Base-by-base conservation (phyloP, 92 coral and sea anemone species). In the Chrysogorgia sp. region DNA sequence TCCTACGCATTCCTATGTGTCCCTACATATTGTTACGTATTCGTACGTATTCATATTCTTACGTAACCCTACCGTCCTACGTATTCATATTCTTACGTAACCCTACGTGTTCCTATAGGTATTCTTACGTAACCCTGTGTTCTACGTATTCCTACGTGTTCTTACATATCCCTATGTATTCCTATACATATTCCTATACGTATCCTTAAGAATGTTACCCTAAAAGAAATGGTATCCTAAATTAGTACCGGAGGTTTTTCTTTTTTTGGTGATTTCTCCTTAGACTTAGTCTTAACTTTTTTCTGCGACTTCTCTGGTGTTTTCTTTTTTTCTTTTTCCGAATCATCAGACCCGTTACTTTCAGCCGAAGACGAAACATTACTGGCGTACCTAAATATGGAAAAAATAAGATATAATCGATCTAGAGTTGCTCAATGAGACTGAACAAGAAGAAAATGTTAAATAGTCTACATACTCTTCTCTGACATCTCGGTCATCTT, bases 221-320 rank as follows among this genome's bases (percentile, higher is more conserved):
- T n/a, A n/a, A n/a, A n/a, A n/a, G n/a, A n/a, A n/a, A n/a, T n/a
- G 43, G 6, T 37, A 37, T 37, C 43, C 12, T 12, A 37, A 37
- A 12, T 6, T n/a, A 12, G n/a, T 70, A 80, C 88, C 75, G 40
- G 80, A 30, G 81, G 47, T 71, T 88, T 91, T 14, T 87, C 90
- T 63, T 88, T 91, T 84, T 88, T 91, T 12, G 96, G 89, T 2
- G 89, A 68, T 66, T 89, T 81, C 47, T 71, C 82, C 53, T 86
- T 80, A 34, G 59, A 63, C 13, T 9, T 3, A 6, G 41, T 34
- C 25, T 33, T 86, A 24, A 85, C 68, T 81, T 91, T 91, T 83
- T 88, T 91, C 59, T 85, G 87, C 4, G 82, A 85, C 43, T 84
- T 65, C 20, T 17, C 26, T 77, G 80, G 81, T 84, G 76, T 37